Conservation (phyloP, 2,797 vertebrate genomes). For the Squalus acanthias region DNA sequence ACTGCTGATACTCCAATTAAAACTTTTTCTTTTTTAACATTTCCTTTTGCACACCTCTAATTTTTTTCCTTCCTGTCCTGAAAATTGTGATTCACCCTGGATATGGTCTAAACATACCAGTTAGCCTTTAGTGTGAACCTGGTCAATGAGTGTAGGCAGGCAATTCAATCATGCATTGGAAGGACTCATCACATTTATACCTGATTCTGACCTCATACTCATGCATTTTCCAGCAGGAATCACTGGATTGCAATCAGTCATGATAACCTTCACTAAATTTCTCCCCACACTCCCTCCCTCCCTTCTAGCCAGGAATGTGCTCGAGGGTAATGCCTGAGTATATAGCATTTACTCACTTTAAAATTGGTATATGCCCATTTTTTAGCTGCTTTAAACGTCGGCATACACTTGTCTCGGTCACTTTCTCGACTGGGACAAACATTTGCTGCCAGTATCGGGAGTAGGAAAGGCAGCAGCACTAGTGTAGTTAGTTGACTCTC, state of each 20-base stretch:
- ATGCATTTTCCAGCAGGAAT: not conserved
- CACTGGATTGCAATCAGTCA: not conserved
- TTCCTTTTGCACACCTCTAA: not conserved
- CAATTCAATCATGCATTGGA: not conserved
- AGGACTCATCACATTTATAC: not conserved
- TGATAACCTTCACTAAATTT: not conserved
- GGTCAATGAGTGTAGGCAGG: no score
- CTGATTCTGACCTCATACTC: not conserved
- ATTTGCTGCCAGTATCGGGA: not conserved
- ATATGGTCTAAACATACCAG: not conserved
- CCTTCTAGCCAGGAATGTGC: not conserved
- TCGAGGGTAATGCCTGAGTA: not conserved
- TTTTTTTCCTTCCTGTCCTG: not conserved
- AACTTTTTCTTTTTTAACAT: not conserved
- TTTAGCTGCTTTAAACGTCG: no score
- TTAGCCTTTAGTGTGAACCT: not conserved
- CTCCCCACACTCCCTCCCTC: not conserved
- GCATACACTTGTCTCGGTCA: no score
- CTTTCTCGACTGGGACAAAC: no score
- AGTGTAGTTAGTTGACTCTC: not conserved
- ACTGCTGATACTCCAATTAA: not conserved
- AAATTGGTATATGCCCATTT: no score
- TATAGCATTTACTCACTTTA: not conserved
- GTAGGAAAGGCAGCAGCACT: not conserved
- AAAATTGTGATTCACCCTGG: not conserved